A percentile compares a stretch with the other conserved stretches of the same genome.
Conservation (phyloP, 1,140 invertebrate genomes). For the Nasonia vitripennis region DNA sequence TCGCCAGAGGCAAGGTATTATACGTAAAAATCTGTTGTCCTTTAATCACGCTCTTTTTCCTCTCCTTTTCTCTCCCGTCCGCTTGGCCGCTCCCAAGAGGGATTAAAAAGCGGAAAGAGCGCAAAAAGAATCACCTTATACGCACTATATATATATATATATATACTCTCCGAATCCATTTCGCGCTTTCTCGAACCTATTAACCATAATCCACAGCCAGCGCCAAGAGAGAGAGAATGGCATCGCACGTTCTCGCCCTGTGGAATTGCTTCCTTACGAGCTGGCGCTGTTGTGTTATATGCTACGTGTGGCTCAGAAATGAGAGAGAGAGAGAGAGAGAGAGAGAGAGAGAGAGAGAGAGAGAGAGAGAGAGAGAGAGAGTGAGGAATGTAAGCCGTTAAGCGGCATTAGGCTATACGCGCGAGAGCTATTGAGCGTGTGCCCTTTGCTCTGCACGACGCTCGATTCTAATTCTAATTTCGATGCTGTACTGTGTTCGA, state of each 20-base stretch:
- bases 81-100: neutral
- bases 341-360: neutral
- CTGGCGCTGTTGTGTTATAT: neutral
- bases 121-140: neutral
- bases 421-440: neutral
- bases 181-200: conserved; percentile 9
- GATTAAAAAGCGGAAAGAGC: neutral
- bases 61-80: neutral
- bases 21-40: conserved; percentile 23
- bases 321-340: neutral
- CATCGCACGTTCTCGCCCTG: neutral
- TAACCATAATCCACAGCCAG: conserved; percentile 1
- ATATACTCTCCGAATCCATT: neutral
- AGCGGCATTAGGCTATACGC: neutral
- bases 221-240: neutral
- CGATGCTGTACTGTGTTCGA: neutral
- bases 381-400: conserved; percentile 11
- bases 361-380: neutral
- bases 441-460: neutral
- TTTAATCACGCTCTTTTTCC: conserved; percentile 12
- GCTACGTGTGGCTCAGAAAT: neutral
- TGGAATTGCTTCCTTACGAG: conserved; percentile 32
- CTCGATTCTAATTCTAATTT: conserved; percentile 31
- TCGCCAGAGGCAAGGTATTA: neutral
- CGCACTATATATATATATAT: neutral